Evolutionary conservation across 2,888 invertebrate species (phyloP), one percentile per base, ranked within the genome.

Genomic region (Callinectes sapidus): DNA sequence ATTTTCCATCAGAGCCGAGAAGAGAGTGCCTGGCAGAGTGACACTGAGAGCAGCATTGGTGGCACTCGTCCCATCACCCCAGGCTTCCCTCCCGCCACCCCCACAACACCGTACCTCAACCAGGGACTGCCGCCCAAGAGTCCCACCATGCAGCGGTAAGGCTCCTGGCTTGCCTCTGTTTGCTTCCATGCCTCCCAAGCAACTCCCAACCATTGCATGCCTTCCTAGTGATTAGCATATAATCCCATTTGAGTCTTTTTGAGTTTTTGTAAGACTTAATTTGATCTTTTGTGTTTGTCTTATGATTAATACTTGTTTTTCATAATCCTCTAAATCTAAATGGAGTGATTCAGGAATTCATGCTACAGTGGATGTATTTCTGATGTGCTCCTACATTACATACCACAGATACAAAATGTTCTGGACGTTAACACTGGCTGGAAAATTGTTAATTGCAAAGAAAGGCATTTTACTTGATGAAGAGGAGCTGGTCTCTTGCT

Each of bases 31-130:
- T 94, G 94, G 94, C 94, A 94, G 90, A 94, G 94, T 54, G 94
- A 94, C 87, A 93, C 91, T 2, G 94, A 94, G 89, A 71, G 91
- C 86, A 90, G 90, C 87, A 87, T 91, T 66, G 92, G 93, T 87
- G 93, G 93, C 86, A 94, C 87, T 54, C 94, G 98, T 94, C 98
- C 98, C 48, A 98, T 98, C 95, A 99, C 99, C 39, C 99, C 99
- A 86, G 98, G 98, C 92, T 99, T 99, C 96, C 94, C 94, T 8
- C 99, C 99, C 94, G 98, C 98, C 92, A 97, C 98, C 95, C 98
- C 98, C 93, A 97, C 98, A 95, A 98, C 98, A 13, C 98, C 98
- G 23, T 98, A 97, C 96, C 97, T 97, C 95, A 98, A 97, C 95
- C 97, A 97, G 95, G 97, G 97, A 92, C 96, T 97, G 95, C 98